phyloP scores from a whole-genome alignment of 2,888 invertebrate genomes.

The Heliconius cydno region DNA sequence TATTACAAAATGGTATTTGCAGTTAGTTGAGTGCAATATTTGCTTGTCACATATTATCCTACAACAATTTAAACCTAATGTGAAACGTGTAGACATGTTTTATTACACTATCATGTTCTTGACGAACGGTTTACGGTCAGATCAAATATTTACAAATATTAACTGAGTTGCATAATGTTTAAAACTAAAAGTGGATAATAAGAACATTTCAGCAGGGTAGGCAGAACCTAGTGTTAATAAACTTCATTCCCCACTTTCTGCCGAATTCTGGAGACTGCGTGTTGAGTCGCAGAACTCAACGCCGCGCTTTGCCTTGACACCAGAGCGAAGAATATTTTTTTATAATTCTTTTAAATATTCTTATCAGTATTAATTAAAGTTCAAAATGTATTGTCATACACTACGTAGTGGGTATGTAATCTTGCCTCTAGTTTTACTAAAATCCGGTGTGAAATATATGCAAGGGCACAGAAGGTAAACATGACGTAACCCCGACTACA shows the following conservation, averaged over 20 bases:
- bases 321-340: too few species aligned
- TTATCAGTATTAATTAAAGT: too few species aligned
- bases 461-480: conserved; percentile 68
- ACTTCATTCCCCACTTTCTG: too few species aligned
- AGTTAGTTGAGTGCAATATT: conserved; percentile 23
- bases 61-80: conserved; percentile 7
- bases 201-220: not conserved
- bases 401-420: not conserved
- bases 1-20: conserved; percentile 34
- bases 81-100: conserved; percentile 8
- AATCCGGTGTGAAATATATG: conserved; percentile 49
- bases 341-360: too few species aligned
- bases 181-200: not conserved
- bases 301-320: too few species aligned
- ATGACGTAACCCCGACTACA: conserved; percentile 69
- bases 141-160: conserved; percentile 3
- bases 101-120: not conserved
- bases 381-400: not conserved
- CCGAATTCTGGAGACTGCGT: too few species aligned
- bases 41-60: conserved; percentile 20
- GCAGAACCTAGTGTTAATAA: too few species aligned
- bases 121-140: not conserved
- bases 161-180: not conserved
- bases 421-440: conserved; percentile 30
- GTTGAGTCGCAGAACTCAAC: too few species aligned